Percentiles rank a stretch among this genome's conserved stretches.
Evolutionary conservation across 92 coral and sea anemone genomes (phyloP).

Genomic region (Phenganax stokvisi): DNA sequence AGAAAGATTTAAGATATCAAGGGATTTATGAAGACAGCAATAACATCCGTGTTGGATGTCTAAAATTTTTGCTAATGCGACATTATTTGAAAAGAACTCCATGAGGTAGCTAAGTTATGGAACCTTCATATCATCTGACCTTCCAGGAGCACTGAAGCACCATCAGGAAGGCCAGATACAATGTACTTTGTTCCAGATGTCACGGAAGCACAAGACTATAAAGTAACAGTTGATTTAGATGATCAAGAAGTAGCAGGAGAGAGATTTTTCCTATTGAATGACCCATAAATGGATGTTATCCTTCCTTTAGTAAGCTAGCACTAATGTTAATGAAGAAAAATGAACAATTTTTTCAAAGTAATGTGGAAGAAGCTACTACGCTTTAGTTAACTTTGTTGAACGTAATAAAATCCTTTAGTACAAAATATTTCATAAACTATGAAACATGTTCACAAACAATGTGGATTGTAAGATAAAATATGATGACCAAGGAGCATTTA

Average conservation of each 20-base stretch:
- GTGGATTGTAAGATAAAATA: no score
- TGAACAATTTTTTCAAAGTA: not conserved
- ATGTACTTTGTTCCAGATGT: constrained; percentile 15
- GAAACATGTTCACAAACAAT: no score
- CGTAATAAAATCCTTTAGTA: not conserved
- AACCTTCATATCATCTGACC: constrained; percentile 9
- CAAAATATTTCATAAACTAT: no score
- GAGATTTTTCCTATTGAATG: constrained; percentile 16
- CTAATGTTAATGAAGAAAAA: constrained; percentile 40
- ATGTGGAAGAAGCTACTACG: constrained; percentile 3
- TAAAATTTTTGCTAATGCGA: constrained; percentile 2
- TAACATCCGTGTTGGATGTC: constrained; percentile 7
- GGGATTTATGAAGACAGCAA: constrained; percentile 14
- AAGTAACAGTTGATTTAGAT: constrained; percentile 18
- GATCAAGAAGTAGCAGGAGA: constrained; percentile 25
- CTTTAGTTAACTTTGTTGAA: not conserved
- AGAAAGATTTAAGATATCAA: constrained; percentile 6
- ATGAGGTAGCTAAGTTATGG: constrained; percentile 6
- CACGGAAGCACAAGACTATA: constrained; percentile 17
- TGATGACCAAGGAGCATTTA: no score
- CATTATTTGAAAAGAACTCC: not conserved
- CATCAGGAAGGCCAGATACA: constrained; percentile 13
- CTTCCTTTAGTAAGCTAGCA: constrained; percentile 25
- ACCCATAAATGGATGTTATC: constrained; percentile 2
- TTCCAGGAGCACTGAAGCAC: not conserved